These are phyloP conservation scores for Cryptotis parvus DNA, from an alignment of 2,113 vertebrate genomes.

Conservation along the genomic window DNA sequence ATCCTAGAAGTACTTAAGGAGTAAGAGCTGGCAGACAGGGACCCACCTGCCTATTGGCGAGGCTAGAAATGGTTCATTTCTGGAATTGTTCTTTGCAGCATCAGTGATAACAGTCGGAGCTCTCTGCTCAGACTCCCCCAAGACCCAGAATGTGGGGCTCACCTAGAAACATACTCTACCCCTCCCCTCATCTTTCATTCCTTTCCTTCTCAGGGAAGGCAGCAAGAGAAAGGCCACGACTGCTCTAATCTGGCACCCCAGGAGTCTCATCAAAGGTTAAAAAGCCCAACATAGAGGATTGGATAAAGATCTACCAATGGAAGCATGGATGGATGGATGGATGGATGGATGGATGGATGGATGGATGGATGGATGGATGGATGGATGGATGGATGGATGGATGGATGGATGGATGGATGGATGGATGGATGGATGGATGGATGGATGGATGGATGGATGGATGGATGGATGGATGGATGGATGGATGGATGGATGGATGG, in stretches of 20 bases:
- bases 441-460: background rate
- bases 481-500: background rate
- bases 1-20: constrained; percentile 82
- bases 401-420: background rate
- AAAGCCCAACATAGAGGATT: background rate
- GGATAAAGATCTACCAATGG: too few relatives aligned
- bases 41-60: constrained; percentile 83
- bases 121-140: constrained; percentile 62
- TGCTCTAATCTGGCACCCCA: background rate
- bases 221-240: accelerated
- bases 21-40: constrained; percentile 74
- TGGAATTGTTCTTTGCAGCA: constrained; percentile 86
- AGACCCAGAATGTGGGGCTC: too few relatives aligned
- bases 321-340: background rate
- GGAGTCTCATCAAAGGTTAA: background rate
- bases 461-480: background rate
- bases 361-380: background rate
- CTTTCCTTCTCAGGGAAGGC: too few relatives aligned
- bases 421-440: background rate
- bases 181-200: too few relatives aligned
- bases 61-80: constrained; percentile 85
- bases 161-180: too few relatives aligned
- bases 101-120: constrained; percentile 85
- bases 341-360: too few relatives aligned
- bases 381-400: too few relatives aligned